Evolutionary conservation across 2,113 vertebrate genomes (phyloP).

Genomic region (Ammospiza caudacuta): DNA sequence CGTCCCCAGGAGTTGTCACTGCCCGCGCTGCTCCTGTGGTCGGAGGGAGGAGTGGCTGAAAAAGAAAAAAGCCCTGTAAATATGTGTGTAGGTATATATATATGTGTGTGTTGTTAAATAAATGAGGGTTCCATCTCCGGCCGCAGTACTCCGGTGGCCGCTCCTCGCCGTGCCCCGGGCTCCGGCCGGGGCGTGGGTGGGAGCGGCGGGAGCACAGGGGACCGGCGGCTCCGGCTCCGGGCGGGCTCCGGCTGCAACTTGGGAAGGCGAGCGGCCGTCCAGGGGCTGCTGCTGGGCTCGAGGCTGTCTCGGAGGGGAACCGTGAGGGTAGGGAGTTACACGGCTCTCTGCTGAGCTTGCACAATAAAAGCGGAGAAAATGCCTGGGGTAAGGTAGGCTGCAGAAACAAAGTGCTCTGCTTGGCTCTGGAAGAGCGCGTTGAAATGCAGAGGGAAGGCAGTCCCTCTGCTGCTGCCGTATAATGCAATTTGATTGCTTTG

Average conservation of each 20-base stretch:
- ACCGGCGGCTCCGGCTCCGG: background rate
- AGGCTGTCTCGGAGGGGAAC: background rate
- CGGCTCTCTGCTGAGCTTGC: background rate
- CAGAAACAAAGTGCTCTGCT: background rate
- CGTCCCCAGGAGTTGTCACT: background rate
- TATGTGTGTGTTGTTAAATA: background rate
- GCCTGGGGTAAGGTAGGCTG: background rate
- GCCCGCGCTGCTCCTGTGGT: background rate
- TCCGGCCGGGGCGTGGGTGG: background rate
- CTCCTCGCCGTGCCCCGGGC: background rate
- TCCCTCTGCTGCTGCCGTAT: background rate
- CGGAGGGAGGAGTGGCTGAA: background rate
- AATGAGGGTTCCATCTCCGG: accelerated
- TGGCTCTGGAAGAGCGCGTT: background rate
- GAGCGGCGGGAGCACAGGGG: background rate
- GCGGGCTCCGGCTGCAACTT: background rate
- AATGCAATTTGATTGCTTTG: background rate
- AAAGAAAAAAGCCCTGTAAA: background rate
- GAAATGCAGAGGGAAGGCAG: background rate
- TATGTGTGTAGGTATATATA: accelerated
- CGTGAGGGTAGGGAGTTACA: background rate
- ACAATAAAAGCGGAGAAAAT: background rate
- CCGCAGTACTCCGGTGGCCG: background rate
- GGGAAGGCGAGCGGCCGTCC: background rate
- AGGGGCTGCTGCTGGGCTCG: background rate